Conservation (phyloP, 1,140 invertebrate species). For the Phenacoccus solenopsis region DNA sequence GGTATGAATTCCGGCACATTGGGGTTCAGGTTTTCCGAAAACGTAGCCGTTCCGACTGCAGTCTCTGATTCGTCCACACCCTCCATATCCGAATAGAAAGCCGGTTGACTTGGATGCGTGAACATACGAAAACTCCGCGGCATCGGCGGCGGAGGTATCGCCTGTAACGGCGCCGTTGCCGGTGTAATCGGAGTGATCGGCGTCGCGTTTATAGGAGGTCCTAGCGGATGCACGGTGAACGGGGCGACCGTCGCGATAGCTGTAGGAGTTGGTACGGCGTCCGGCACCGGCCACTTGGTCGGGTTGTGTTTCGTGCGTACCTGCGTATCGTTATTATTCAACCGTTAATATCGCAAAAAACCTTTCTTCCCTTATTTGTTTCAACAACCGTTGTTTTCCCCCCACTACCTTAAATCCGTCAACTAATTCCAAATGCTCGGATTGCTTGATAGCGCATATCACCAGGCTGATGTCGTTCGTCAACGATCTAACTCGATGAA, state of each 20-base stretch:
- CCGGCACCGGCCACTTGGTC: constrained; percentile 70
- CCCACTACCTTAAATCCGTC: constrained; percentile 55
- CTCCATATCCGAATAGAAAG: background rate
- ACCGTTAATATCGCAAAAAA: no score
- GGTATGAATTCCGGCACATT: constrained; percentile 78
- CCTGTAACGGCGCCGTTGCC: background rate
- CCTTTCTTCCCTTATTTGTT: no score
- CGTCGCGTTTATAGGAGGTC: constrained; percentile 19
- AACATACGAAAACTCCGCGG: background rate
- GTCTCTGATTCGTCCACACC: background rate
- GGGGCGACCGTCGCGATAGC: constrained; percentile 26
- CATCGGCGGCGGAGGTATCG: background rate
- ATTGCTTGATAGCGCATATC: constrained; percentile 64
- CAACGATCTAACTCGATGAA: constrained; percentile 80
- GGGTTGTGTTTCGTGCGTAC: constrained; percentile 69
- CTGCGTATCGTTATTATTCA: no score
- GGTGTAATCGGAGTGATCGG: background rate
- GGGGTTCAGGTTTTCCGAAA: constrained; percentile 55
- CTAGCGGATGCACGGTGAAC: constrained; percentile 26
- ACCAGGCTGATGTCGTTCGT: constrained; percentile 75
- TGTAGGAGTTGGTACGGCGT: constrained; percentile 36
- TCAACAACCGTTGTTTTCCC: no score
- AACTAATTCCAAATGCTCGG: constrained; percentile 67
- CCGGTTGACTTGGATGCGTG: constrained; percentile 19
- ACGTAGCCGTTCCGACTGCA: background rate